These are phyloP conservation scores for Tapirus indicus DNA, from an alignment of 2,797 vertebrate genomes.

Conservation along the genomic window DNA sequence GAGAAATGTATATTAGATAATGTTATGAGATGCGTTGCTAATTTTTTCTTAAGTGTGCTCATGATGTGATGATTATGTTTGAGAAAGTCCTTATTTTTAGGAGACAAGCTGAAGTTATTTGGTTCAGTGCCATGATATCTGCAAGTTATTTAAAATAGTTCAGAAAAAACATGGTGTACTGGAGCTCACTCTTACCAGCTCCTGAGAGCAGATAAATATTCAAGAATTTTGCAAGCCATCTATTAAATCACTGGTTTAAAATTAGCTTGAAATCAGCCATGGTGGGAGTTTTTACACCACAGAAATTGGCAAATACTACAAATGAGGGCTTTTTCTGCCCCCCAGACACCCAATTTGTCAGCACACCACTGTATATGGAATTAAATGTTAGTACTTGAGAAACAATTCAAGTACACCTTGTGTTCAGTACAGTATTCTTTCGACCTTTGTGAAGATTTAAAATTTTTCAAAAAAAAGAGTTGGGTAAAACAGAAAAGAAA, in stretches of 20 bases:
- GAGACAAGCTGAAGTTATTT: constrained; percentile 49
- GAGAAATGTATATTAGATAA: not conserved
- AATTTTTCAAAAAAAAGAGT: not conserved
- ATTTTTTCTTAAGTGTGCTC: not conserved
- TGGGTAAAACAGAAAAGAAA: not conserved
- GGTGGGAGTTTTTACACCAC: not conserved
- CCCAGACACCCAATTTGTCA: not conserved
- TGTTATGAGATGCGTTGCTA: not conserved
- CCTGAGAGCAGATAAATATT: constrained; percentile 26
- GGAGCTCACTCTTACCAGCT: not conserved
- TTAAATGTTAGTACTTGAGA: not conserved
- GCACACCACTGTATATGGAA: not conserved
- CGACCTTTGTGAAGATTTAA: not conserved
- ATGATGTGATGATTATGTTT: constrained; percentile 21
- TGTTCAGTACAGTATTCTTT: not conserved
- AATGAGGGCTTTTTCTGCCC: not conserved
- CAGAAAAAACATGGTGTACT: not conserved
- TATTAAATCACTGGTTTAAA: not conserved
- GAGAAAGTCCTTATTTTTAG: constrained; percentile 35
- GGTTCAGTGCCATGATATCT: not conserved
- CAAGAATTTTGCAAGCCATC: constrained; percentile 30
- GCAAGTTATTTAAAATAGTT: constrained; percentile 57
- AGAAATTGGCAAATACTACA: not conserved
- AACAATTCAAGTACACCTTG: not conserved
- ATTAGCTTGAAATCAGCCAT: not conserved